A percentile compares a stretch with the other conserved stretches of the same genome.
Conservation (phyloP, 2,797 vertebrate species). For the Periophthalmus magnuspinnatus region DNA sequence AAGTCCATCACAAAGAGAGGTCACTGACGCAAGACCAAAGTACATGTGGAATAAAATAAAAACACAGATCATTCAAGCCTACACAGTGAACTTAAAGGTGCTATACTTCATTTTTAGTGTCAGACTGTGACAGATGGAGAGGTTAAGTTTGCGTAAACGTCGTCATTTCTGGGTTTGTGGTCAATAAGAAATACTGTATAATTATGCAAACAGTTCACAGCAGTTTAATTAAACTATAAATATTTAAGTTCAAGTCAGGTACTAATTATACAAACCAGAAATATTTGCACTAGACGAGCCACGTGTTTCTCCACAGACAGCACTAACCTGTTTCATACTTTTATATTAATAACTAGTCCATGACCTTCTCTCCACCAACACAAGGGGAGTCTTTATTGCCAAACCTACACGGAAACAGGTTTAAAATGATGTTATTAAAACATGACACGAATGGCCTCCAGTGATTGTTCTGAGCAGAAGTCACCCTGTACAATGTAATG, state of each 20-base stretch:
- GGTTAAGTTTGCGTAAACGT: not conserved
- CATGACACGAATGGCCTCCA: not conserved
- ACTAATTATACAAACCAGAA: too few species aligned
- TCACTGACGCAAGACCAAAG: not conserved
- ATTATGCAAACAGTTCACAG: not conserved
- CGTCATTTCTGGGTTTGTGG: not conserved
- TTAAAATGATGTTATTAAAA: constrained; percentile 10
- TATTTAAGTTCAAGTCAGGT: too few species aligned
- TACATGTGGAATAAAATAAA: not conserved
- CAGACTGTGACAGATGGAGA: not conserved
- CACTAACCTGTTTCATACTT: not conserved
- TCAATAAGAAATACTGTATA: not conserved
- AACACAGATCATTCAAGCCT: too few species aligned
- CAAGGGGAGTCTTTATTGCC: not conserved
- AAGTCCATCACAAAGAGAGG: not conserved
- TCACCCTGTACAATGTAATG: constrained; percentile 2
- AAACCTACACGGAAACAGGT: not conserved
- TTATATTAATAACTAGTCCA: not conserved
- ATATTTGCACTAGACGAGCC: too few species aligned
- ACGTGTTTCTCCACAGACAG: too few species aligned
- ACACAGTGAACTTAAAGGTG: too few species aligned
- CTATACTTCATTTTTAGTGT: too few species aligned
- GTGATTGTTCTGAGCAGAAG: constrained; percentile 5
- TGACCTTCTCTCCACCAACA: not conserved
- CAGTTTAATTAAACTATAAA: not conserved